Evolutionary conservation across 1,140 invertebrate species (phyloP).

Genomic region (Cherax quadricarinatus): DNA sequence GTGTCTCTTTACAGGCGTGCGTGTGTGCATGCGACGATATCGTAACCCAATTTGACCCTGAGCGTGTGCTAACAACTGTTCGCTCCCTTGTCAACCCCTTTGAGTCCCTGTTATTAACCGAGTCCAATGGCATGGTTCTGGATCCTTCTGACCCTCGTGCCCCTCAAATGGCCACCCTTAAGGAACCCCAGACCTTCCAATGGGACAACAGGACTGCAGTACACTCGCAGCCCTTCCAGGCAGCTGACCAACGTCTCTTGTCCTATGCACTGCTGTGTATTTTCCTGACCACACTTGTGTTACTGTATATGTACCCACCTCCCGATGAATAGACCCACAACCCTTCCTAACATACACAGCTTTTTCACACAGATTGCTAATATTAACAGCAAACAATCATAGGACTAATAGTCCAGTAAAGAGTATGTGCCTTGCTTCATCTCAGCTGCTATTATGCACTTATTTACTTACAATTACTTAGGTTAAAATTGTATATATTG

Average conservation of each 20-base stretch:
- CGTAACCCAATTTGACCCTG: constrained; percentile 68
- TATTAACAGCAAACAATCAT: not conserved
- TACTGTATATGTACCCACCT: constrained; percentile 62
- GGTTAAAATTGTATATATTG: not conserved
- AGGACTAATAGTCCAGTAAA: not conserved
- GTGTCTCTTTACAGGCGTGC: constrained; percentile 67
- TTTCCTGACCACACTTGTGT: constrained; percentile 65
- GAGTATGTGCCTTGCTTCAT: constrained; percentile 39
- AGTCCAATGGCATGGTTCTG: constrained; percentile 55
- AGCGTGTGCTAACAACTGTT: constrained; percentile 70
- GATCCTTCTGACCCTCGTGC: constrained; percentile 44
- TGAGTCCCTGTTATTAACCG: constrained; percentile 66
- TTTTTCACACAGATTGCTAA: not conserved
- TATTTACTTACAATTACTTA: not conserved
- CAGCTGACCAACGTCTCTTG: constrained; percentile 59
- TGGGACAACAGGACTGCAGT: constrained; percentile 35
- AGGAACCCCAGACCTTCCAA: constrained; percentile 32
- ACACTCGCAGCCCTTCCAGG: constrained; percentile 39
- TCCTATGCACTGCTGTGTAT: constrained; percentile 67
- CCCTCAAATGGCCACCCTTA: constrained; percentile 27
- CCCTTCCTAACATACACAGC: not conserved
- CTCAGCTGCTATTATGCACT: constrained; percentile 42
- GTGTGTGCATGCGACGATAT: constrained; percentile 70
- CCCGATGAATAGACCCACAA: constrained; percentile 54
- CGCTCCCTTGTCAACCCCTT: constrained; percentile 68